Base-by-base conservation (phyloP, 1,140 invertebrate species). In the Drosophila triauraria region DNA sequence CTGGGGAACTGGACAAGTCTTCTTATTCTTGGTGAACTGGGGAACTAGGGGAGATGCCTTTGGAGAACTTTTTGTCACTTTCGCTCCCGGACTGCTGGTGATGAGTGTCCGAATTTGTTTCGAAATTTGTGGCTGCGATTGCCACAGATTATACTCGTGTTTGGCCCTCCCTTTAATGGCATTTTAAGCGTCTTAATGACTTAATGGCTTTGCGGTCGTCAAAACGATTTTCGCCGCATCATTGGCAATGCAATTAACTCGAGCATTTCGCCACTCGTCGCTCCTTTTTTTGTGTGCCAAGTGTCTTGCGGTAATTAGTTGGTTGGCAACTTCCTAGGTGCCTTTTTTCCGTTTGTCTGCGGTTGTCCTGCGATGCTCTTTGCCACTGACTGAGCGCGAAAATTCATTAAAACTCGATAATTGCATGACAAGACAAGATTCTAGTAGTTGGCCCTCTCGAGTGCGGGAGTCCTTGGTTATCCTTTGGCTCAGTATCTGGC, bases 321-420 rank as follows among this genome's bases (percentile, higher is more conserved):
- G 68, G 83, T 67, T 51, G 68, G 59, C 62, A 63, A 47, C 53
- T 61, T 44, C 32, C 59, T 51, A 43, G 27, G n/a, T 56, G 30
- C 27, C 35, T 62, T 47, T 58, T 42, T 40, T 59, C 32, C 25
- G 23, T 43, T 53, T 76, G 35, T 53, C 47, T 77, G 53, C 25
- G 46, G 43, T 9, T 64, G 51, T 64, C 42, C 63, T 48, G 76
- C 71, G 74, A 74, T 88, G 79, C 64, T 67, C 63, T 75, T 80
- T 70, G 71, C 65, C 81, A 69, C 86, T 80, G 83, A 87, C 83
- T 80, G 62, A 40, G 83, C 84, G 80, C 53, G 65, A 88, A 90
- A 78, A 90, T 90, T 88, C 81, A 88, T 88, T 88, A 88, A 87
- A 87, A 90, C 74, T 88, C 77, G 74, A 88, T 88, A 88, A 88